Evolutionary conservation across 2,113 vertebrate species (phyloP), one percentile per base, ranked within the genome.

Genomic region (Pandion haliaetus): DNA sequence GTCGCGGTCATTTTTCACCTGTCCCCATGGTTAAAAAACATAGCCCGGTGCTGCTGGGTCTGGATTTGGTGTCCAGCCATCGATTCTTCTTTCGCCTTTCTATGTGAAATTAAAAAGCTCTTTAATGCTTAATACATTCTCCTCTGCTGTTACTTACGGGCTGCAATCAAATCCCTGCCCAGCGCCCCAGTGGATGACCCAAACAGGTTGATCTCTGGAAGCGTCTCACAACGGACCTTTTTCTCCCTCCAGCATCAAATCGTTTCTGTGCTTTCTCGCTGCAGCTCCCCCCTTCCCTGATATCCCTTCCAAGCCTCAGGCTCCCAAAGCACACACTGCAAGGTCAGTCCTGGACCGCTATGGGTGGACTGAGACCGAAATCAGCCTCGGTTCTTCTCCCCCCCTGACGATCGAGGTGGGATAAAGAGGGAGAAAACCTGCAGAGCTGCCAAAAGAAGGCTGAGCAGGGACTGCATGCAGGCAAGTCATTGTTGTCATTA

Each of bases 11-110:
- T 13, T 62, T 82, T n/a, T n/a, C 5, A 44, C 8, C 8, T 10
- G 3, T 38, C 57, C 38, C 1, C 0, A 2, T 2, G 34, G 32
- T 25, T 12, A 58, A 66, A 45, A 65, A 38, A 14, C 11, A 5
- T 58, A 44, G 17, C 42, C 47, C 15, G 42, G 29, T 57, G 49
- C 67, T 73, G 44, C 61, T 50, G 59, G 81, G 29, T 54, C 81
- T 67, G 82, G 42, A 20, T 82, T 61, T 66, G 9, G 26, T 32
- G 42, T 36, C 25, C 69, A n/a, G 4, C 15, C n/a, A 21, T 28
- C 14, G 5, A 2, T 12, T 29, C 66, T 47, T 79, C 73, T 65
- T 36, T 6, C 2, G 45, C 25, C 17, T 47, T 88, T 65, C 62
- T 44, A 54, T 50, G 12, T 16, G 69, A 59, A 58, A 61, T 61